Conservation (phyloP, 2,888 invertebrate species). For the Sarcophaga subvicina region DNA sequence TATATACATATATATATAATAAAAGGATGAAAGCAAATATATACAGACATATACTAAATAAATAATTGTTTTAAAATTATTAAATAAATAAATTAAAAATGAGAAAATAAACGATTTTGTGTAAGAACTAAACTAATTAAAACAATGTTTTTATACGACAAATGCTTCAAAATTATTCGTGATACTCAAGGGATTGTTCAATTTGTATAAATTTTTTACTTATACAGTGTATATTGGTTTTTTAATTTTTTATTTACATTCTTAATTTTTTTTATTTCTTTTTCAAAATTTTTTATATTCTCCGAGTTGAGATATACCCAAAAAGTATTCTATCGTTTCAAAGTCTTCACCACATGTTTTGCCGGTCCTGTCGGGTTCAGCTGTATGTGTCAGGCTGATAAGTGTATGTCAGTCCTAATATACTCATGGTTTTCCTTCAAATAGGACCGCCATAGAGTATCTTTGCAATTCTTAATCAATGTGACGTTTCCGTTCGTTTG, state of each 20-base stretch:
- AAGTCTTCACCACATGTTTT: neutral
- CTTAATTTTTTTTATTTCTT: neutral
- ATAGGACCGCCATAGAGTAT: no score
- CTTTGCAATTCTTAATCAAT: no score
- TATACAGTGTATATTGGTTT: no score
- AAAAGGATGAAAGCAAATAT: constrained; percentile 1
- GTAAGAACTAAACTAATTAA: constrained; percentile 1
- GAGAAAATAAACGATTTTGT: neutral
- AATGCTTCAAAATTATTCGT: no score
- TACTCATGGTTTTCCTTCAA: neutral
- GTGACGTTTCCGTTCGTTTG: no score
- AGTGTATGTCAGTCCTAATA: neutral
- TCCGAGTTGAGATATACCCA: no score
- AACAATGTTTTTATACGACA: constrained; percentile 24
- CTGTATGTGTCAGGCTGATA: no score
- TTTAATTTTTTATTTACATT: no score
- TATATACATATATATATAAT: neutral
- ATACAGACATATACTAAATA: neutral
- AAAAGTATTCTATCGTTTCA: neutral
- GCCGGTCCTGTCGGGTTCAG: no score
- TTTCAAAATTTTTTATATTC: neutral
- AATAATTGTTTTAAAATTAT: constrained; percentile 38
- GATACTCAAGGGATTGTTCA: no score
- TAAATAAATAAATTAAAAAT: neutral
- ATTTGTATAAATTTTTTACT: no score